A percentile compares a stretch with the other conserved stretches of the same genome.
Conservation (phyloP, 1,140 invertebrate species). For the Caenorhabditis inopinata region DNA sequence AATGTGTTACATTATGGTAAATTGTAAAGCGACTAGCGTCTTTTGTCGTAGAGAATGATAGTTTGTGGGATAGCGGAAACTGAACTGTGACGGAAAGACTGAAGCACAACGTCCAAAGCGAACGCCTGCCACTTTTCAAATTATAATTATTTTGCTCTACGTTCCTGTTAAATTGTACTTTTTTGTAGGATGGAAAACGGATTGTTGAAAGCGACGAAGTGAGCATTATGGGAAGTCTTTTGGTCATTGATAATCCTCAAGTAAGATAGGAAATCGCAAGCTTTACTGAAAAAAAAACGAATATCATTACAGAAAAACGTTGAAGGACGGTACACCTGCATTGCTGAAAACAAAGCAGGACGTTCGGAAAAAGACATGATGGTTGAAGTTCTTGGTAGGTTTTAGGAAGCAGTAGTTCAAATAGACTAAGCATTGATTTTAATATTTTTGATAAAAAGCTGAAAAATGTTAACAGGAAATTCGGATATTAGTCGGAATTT, state of each 20-base stretch:
- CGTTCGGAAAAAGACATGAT: constrained; percentile 73
- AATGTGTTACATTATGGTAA: constrained; percentile 23
- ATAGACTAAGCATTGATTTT: no score
- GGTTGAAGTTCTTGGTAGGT: constrained; percentile 70
- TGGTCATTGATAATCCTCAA: not conserved
- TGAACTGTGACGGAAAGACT: no score
- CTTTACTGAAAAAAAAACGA: not conserved
- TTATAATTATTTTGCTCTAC: no score
- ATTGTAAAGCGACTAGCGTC: constrained; percentile 16
- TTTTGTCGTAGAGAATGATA: not conserved
- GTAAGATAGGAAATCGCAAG: not conserved
- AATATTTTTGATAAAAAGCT: no score
- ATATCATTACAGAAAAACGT: not conserved
- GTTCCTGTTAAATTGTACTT: not conserved
- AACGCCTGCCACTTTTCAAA: constrained; percentile 1
- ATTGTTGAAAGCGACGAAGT: not conserved
- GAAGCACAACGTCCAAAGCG: no score
- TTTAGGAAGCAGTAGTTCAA: no score
- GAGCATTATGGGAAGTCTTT: not conserved
- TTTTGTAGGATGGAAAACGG: constrained; percentile 7
- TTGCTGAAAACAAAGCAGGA: constrained; percentile 75
- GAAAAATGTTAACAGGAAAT: no score
- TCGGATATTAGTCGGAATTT: no score
- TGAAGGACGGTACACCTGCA: constrained; percentile 75
- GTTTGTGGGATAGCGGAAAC: not conserved